A percentile compares a stretch with the other conserved stretches of the same genome.
phyloP scores from a whole-genome alignment of 2,113 vertebrate genomes.

The Zingel zingel region DNA sequence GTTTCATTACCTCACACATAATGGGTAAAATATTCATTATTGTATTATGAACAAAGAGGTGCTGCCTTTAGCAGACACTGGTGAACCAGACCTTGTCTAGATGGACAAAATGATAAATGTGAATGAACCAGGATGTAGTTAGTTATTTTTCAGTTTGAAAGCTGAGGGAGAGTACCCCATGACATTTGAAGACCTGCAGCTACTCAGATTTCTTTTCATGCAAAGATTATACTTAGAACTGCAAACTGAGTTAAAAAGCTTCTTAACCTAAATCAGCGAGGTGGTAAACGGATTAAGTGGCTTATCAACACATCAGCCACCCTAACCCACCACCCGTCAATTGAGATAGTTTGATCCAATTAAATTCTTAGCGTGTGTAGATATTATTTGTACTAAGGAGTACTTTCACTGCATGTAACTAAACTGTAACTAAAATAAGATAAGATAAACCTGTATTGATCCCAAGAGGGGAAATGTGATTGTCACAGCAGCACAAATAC shows the following conservation, averaged over 20 bases:
- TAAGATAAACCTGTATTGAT: too few species aligned
- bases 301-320: not conserved
- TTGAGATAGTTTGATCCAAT: not conserved
- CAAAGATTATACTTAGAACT: not conserved
- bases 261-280: not conserved
- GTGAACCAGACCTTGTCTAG: not conserved
- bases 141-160: slow-evolving; percentile 32
- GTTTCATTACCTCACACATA: not conserved
- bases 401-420: not conserved
- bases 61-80: slow-evolving; percentile 27
- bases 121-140: slow-evolving; percentile 58
- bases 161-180: not conserved
- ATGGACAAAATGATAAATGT: not conserved
- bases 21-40: slow-evolving; percentile 50
- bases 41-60: not conserved
- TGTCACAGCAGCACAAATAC: too few species aligned
- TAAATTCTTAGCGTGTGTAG: not conserved
- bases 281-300: not conserved
- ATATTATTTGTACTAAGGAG: not conserved
- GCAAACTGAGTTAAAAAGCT: not conserved
- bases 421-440: too few species aligned
- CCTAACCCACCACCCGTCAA: too few species aligned
- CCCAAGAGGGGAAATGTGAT: too few species aligned
- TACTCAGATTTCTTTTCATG: slow-evolving; percentile 1
- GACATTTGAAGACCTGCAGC: not conserved